Evolutionary conservation across 2,797 vertebrate genomes (phyloP).

Genomic region (Gallinago nigripennis): DNA sequence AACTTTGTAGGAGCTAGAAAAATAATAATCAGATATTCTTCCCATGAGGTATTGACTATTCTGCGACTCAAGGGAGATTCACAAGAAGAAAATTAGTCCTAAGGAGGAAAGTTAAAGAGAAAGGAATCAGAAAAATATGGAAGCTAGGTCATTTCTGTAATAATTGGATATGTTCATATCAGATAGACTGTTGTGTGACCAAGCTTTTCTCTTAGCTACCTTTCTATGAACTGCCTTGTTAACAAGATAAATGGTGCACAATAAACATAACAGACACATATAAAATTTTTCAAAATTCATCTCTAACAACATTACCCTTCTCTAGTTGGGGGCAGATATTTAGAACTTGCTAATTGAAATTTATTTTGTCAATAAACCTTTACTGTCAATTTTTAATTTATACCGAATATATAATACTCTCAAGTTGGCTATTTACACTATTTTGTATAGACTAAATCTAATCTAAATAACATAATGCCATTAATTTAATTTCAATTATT

Average conservation of each 20-base stretch:
- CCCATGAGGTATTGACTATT: not conserved
- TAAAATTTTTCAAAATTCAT: not conserved
- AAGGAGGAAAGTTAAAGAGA: not conserved
- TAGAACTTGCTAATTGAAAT: slow-evolving; percentile 7
- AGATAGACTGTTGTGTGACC: not conserved
- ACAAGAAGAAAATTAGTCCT: not conserved
- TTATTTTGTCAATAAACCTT: slow-evolving; percentile 9
- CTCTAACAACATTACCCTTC: not conserved
- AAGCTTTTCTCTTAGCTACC: not conserved
- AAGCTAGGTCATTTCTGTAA: not conserved
- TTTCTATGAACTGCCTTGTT: not conserved
- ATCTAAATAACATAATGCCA: not conserved
- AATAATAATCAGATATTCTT: not conserved
- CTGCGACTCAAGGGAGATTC: not conserved
- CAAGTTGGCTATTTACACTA: not conserved
- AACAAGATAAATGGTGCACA: not conserved
- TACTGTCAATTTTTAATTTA: not conserved
- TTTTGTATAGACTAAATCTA: not conserved
- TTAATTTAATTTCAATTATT: slow-evolving; percentile 16
- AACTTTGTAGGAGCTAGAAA: not conserved
- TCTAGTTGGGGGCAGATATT: not conserved
- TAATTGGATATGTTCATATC: not conserved
- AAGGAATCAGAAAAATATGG: not conserved
- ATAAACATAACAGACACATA: not conserved
- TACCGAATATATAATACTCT: not conserved